Percentiles rank a stretch among this genome's conserved stretches.
These are phyloP conservation scores for Drosophila parvula DNA, from an alignment of 1,140 invertebrate genomes.

Conservation along the genomic window DNA sequence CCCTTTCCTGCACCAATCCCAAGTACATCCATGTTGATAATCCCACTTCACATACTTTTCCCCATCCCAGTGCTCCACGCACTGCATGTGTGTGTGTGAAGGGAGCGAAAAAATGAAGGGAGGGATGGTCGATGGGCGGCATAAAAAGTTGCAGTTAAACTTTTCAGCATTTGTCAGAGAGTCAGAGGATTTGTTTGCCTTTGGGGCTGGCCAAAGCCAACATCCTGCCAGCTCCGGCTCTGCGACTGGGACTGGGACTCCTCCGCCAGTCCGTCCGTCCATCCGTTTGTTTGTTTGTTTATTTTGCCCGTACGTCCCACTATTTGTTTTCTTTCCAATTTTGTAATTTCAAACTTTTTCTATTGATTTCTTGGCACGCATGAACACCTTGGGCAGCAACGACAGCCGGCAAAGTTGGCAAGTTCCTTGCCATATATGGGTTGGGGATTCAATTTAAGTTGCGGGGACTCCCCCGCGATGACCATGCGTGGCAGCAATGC, in stretches of 20 bases:
- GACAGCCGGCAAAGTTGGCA: conserved; percentile 72
- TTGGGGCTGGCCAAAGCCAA: conserved; percentile 67
- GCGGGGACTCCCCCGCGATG: conserved; percentile 53
- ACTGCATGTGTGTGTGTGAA: conserved; percentile 34
- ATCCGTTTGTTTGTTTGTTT: conserved; percentile 60
- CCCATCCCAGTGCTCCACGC: conserved; percentile 21
- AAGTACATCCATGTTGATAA: conserved; percentile 39
- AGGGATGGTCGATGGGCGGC: not conserved
- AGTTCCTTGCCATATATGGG: conserved; percentile 26
- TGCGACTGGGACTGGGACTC: conserved; percentile 15
- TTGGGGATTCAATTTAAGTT: conserved; percentile 75
- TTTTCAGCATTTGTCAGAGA: conserved; percentile 81
- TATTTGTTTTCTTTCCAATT: conserved; percentile 83
- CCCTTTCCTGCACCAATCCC: conserved; percentile 6
- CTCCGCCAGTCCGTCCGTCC: conserved; percentile 35
- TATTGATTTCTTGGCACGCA: conserved; percentile 80
- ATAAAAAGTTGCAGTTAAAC: conserved; percentile 77
- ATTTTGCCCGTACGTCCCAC: conserved; percentile 63
- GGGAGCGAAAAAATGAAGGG: conserved; percentile 13
- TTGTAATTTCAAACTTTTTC: conserved; percentile 82
- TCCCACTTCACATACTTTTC: conserved; percentile 39
- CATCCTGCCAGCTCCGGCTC: conserved; percentile 58
- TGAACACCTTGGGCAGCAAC: conserved; percentile 78
- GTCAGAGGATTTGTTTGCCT: conserved; percentile 79
- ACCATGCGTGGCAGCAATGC: conserved; percentile 73